Evolutionary conservation across 2,113 vertebrate genomes (phyloP).

Genomic region (Coreoperca whiteheadi): DNA sequence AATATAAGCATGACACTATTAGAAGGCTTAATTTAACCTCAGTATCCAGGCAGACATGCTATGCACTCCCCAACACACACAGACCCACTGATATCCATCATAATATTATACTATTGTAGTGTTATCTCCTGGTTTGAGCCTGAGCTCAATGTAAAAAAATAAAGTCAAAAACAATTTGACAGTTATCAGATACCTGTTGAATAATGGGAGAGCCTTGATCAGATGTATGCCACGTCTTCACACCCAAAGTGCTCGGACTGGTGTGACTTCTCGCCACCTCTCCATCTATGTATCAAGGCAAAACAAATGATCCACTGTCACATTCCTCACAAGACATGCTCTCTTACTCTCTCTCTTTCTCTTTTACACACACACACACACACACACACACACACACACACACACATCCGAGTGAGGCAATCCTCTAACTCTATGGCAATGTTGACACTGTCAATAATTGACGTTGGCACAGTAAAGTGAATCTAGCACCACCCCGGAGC

Average conservation of each 20-base stretch:
- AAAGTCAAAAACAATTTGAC: neutral
- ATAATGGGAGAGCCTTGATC: constrained; percentile 32
- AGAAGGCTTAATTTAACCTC: neutral
- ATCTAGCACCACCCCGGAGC: constrained; percentile 26
- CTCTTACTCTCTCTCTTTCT: neutral
- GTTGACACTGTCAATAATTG: constrained; percentile 80
- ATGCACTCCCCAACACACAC: neutral
- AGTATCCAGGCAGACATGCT: neutral
- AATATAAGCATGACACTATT: neutral
- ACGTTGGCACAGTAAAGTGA: constrained; percentile 47
- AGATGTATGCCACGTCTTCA: constrained; percentile 50
- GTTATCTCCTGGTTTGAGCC: neutral
- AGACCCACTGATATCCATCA: neutral
- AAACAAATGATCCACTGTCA: constrained; percentile 65
- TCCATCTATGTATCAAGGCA: constrained; percentile 69
- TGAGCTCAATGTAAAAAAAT: neutral
- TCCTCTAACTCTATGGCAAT: constrained; percentile 42
- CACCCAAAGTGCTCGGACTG: constrained; percentile 2
- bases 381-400: constrained; percentile 10
- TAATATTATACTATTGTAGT: neutral
- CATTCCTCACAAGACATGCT: neutral
- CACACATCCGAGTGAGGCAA: constrained; percentile 13
- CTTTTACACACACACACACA: neutral
- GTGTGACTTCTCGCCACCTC: constrained; percentile 52
- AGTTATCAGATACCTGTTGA: constrained; percentile 65